A percentile compares a stretch with the other conserved stretches of the same genome.
phyloP scores from a whole-genome alignment of 2,888 invertebrate species.

The Pachydiplax longipennis region DNA sequence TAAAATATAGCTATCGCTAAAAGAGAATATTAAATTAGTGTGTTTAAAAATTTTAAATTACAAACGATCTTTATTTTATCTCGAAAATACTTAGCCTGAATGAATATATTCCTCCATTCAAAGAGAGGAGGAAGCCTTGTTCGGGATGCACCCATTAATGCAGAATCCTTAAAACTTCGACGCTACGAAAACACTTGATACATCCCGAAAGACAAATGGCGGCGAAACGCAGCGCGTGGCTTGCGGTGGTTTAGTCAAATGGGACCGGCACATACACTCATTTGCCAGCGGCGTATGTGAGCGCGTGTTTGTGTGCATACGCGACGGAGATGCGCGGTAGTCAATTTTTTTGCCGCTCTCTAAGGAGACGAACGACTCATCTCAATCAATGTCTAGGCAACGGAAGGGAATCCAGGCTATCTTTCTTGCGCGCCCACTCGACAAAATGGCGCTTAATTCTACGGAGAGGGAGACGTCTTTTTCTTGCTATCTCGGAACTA shows the following conservation, averaged over 20 bases:
- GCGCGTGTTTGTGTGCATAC: background rate
- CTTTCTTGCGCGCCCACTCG: background rate
- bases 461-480: background rate
- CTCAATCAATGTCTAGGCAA: background rate
- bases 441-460: background rate
- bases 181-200: background rate
- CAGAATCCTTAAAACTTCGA: background rate
- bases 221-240: background rate
- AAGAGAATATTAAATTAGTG: too few relatives aligned
- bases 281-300: background rate
- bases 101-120: too few relatives aligned
- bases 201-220: background rate
- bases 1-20: too few relatives aligned
- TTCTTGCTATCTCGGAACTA: background rate
- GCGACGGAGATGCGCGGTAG: background rate
- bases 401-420: background rate
- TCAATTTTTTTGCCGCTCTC: background rate
- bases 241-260: background rate
- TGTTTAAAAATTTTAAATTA: too few relatives aligned
- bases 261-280: background rate
- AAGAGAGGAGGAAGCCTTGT: too few relatives aligned
- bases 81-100: too few relatives aligned
- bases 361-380: background rate
- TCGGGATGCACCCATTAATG: too few relatives aligned
- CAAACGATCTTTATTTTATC: too few relatives aligned